Conservation (phyloP, 1,140 invertebrate genomes). For the Arctopsyche grandis region DNA sequence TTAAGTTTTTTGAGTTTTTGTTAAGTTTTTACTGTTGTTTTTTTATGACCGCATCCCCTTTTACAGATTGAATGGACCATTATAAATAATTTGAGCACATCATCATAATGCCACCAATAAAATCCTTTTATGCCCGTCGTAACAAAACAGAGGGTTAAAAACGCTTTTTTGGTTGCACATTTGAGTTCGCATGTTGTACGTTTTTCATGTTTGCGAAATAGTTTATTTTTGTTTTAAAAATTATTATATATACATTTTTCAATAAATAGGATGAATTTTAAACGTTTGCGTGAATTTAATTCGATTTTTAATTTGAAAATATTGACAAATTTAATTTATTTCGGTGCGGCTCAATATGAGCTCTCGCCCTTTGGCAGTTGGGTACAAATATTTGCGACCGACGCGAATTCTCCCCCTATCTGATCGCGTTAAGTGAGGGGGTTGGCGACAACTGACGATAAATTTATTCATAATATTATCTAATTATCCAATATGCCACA, state of each 20-base stretch:
- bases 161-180: not conserved
- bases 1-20: no score
- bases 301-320: not conserved
- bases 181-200: no score
- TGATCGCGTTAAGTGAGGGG: slow-evolving; percentile 33
- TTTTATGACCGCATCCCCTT: slow-evolving; percentile 20
- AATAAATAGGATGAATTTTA: not conserved
- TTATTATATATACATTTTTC: not conserved
- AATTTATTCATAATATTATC: slow-evolving; percentile 43
- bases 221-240: no score
- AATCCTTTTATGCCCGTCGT: slow-evolving; percentile 15
- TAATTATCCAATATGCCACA: slow-evolving; percentile 43
- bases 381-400: slow-evolving; percentile 9
- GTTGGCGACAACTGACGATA: slow-evolving; percentile 39
- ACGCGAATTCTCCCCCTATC: slow-evolving; percentile 12
- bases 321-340: not conserved
- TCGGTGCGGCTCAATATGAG: not conserved
- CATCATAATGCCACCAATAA: slow-evolving; percentile 15
- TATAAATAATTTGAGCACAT: slow-evolving; percentile 34
- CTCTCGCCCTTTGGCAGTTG: slow-evolving; percentile 15
- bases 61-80: slow-evolving; percentile 20
- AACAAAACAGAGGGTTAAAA: slow-evolving; percentile 1
- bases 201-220: no score
- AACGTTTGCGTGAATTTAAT: not conserved
- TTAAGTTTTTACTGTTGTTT: not conserved